Evolutionary conservation across 2,797 vertebrate species (phyloP).

Genomic region (Manis pentadactyla): DNA sequence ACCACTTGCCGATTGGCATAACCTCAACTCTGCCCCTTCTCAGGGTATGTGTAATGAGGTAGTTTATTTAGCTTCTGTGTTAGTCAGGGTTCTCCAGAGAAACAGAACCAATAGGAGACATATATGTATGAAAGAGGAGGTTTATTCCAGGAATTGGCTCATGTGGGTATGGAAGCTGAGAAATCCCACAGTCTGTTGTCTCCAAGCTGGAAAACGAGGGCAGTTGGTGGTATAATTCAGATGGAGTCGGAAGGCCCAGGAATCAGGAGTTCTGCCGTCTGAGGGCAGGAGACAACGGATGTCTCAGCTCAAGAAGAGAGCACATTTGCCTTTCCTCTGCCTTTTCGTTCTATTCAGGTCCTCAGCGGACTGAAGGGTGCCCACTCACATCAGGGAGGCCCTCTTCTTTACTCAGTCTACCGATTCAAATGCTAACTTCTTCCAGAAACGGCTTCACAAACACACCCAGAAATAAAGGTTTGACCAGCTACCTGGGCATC

Average conservation of each 20-base stretch:
- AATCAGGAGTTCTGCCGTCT: background rate
- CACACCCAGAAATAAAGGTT: background rate
- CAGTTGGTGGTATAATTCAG: background rate
- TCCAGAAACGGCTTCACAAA: background rate
- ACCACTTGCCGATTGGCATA: background rate
- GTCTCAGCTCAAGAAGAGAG: background rate
- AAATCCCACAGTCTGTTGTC: background rate
- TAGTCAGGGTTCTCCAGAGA: background rate
- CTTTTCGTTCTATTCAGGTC: background rate
- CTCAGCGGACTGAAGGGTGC: background rate
- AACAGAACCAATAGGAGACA: background rate
- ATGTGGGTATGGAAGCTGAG: background rate
- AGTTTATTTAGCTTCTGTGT: background rate
- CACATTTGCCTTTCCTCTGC: background rate
- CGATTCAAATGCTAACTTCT: background rate
- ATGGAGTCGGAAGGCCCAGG: background rate
- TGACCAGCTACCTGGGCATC: background rate
- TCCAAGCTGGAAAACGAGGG: background rate
- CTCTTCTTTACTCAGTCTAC: background rate
- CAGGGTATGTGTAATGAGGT: background rate
- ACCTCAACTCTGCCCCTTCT: background rate
- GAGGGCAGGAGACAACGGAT: background rate
- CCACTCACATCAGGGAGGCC: background rate
- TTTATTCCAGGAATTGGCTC: background rate
- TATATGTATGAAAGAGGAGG: background rate